phyloP scores from a whole-genome alignment of 2,797 vertebrate species.

The Pachyuromys duprasi region DNA sequence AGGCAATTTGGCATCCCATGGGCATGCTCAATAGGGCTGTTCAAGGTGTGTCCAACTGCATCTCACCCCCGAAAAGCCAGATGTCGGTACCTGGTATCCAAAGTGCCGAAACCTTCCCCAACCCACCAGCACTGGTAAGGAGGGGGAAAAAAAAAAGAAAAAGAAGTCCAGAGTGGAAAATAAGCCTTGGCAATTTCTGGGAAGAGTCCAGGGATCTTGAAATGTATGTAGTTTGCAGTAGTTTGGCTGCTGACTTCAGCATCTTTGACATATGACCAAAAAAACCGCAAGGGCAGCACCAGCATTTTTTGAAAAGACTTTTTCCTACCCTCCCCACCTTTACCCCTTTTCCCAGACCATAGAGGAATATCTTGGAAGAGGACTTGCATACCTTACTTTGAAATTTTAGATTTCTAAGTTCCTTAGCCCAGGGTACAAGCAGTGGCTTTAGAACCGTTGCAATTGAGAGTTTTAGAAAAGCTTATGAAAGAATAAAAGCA shows the following conservation, averaged over 20 bases:
- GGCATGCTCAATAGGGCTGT: fast-evolving
- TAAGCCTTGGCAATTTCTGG: fast-evolving
- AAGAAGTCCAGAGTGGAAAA: no score
- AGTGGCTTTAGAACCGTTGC: neutral
- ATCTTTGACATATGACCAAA: neutral
- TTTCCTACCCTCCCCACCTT: neutral
- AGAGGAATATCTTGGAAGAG: fast-evolving
- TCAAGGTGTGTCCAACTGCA: neutral
- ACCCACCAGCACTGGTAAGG: no score
- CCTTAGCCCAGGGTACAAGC: fast-evolving
- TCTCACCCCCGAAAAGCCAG: neutral
- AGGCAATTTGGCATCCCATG: fast-evolving
- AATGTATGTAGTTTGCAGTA: neutral
- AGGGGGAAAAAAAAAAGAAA: neutral
- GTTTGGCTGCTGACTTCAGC: neutral
- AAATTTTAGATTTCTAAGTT: neutral
- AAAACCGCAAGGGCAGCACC: neutral
- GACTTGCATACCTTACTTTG: neutral
- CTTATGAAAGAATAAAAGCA: neutral
- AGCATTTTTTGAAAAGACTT: neutral
- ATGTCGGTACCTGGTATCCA: fast-evolving
- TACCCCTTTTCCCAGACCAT: fast-evolving
- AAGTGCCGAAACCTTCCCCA: neutral
- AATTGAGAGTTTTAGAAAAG: neutral
- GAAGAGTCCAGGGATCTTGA: fast-evolving